Evolutionary conservation across 2,888 invertebrate species (phyloP), one percentile per base, ranked within the genome.

Genomic region (Unio delphinus): DNA sequence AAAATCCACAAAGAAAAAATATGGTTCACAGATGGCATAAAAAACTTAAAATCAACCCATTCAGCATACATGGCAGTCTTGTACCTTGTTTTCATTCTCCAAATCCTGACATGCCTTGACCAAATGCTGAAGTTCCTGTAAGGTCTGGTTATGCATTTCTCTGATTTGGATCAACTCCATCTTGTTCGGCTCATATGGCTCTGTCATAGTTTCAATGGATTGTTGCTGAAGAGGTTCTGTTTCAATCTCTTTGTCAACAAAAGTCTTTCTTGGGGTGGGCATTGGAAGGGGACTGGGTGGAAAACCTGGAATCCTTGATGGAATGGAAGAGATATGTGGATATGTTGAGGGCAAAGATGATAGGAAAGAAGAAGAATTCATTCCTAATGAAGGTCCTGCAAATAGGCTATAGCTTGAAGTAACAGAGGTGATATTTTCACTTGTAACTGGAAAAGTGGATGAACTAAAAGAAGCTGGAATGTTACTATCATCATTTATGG

Each of bases 131-230:
- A 34, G 34, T 7, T 34, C 7, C 5, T 34, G 45, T 11, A 11
- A 45, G 45, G 11, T 11, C 45, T 45, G 45, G 11, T 45, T 45
- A 45, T 45, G 3, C 7, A 74, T 76, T 23, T 78, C 74, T 62
- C 74, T 71, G 61, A 72, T 57, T 23, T 73, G 68, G 1, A 70
- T 18, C 17, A 65, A 73, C 59, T 74, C 74, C 18, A 66, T 67
- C 54, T 78, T 79, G 26, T 65, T 73, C 2, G 76, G 76, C 61
- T 81, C 76, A 69, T 75, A 78, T 3, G 69, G 67, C 18, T 81
- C 81, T 28, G 81, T 81, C 70, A 78, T 76, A 11, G 70, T 68
- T 54, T 66, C 71, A 8, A 58, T 62, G 23, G 61, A 56, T n/a
- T 57, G 57, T 30, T 62, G 64, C 55, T 69, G 64, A 34, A 68